A percentile compares a stretch with the other conserved stretches of the same genome.
Evolutionary conservation across 2,113 vertebrate species (phyloP).

Genomic region (Microcebus jonahi): DNA sequence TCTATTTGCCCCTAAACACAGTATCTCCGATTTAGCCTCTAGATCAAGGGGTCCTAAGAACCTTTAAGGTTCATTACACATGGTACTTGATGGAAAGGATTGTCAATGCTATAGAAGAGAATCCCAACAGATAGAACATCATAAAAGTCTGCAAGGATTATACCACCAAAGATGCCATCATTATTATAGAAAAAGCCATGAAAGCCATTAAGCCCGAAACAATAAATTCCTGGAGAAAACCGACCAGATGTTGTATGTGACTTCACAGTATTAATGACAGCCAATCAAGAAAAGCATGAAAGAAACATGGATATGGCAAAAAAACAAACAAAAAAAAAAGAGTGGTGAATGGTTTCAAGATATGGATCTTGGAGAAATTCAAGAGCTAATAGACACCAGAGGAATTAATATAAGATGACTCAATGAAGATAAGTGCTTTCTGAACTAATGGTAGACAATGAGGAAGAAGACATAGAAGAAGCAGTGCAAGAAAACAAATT

Average conservation of each 20-base stretch:
- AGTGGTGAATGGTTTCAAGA: background rate
- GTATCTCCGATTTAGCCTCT: background rate
- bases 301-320: background rate
- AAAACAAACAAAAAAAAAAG: background rate
- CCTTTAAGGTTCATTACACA: background rate
- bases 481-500: background rate
- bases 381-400: too few species aligned
- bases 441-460: background rate
- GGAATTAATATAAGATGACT: too few species aligned
- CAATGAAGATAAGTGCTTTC: background rate
- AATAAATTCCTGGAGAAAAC: background rate
- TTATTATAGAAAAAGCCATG: background rate
- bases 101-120: background rate
- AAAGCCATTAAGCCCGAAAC: background rate
- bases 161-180: background rate
- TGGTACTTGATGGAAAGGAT: background rate
- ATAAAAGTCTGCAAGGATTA: background rate
- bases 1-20: background rate
- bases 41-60: background rate
- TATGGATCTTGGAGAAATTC: background rate
- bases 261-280: background rate
- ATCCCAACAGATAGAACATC: background rate
- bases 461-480: background rate
- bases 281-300: background rate
- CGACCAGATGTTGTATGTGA: background rate